A percentile compares a stretch with the other conserved stretches of the same genome.
These are phyloP conservation scores for Phalangium opilio DNA, from an alignment of 2,888 invertebrate genomes.

Conservation along the genomic window DNA sequence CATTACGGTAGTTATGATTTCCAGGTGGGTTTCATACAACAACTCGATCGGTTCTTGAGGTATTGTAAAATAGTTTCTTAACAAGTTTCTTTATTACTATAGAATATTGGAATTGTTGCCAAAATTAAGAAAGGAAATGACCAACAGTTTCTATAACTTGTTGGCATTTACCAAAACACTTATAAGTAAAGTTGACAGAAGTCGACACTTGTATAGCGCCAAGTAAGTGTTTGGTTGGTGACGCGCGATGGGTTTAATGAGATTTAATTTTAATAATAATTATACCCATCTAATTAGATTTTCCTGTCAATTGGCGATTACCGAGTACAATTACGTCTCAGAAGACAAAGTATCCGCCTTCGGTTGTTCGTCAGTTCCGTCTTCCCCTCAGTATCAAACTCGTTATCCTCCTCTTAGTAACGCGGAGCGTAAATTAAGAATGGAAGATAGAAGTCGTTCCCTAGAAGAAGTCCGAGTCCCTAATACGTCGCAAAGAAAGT, in stretches of 20 bases:
- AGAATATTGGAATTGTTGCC: constrained; percentile 15
- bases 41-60: too few species aligned
- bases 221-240: constrained; percentile 27
- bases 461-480: constrained; percentile 15
- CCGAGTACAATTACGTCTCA: constrained; percentile 37
- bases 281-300: constrained; percentile 28
- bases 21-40: constrained; percentile 43
- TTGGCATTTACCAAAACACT: constrained; percentile 25
- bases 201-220: constrained; percentile 34
- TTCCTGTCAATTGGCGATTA: constrained; percentile 48
- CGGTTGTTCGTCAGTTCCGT: background rate
- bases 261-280: too few species aligned
- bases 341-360: constrained; percentile 11
- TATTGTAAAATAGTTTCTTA: background rate
- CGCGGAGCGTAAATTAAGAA: too few species aligned
- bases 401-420: background rate
- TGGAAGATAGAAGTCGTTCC: background rate
- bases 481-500: constrained; percentile 10
- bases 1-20: constrained; percentile 40
- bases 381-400: background rate
- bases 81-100: background rate
- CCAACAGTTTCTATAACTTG: constrained; percentile 8
- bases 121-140: constrained; percentile 9
- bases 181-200: constrained; percentile 34
- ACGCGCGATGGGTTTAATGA: background rate